These are phyloP conservation scores for Phortica okadai DNA, from an alignment of 2,888 invertebrate genomes.

Conservation along the genomic window DNA sequence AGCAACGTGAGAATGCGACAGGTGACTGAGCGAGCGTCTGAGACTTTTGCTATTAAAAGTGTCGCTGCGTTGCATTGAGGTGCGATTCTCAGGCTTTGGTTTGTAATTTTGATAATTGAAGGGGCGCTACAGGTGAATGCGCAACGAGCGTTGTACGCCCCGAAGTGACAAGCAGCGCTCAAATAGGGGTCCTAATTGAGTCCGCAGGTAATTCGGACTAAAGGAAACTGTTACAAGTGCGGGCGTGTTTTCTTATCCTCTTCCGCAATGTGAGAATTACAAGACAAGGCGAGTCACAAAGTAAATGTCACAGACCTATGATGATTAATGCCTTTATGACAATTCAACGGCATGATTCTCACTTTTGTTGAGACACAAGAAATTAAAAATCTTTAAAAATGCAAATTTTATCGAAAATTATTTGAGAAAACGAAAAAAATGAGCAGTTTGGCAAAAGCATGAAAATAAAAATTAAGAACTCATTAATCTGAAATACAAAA, in stretches of 20 bases:
- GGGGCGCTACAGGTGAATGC: slow-evolving; percentile 60
- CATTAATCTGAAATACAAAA: slow-evolving; percentile 51
- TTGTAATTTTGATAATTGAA: slow-evolving; percentile 21
- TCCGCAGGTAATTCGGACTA: not conserved
- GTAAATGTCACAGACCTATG: not conserved
- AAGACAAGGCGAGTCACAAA: not conserved
- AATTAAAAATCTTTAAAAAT: slow-evolving; percentile 18
- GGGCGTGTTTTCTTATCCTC: not conserved
- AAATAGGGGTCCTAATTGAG: slow-evolving; percentile 37
- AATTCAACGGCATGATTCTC: slow-evolving; percentile 40
- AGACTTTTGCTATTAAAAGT: slow-evolving; percentile 50
- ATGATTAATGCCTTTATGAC: slow-evolving; percentile 37
- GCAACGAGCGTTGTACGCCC: slow-evolving; percentile 2
- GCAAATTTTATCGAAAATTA: slow-evolving; percentile 17
- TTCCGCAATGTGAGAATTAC: not conserved
- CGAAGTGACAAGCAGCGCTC: slow-evolving; percentile 18
- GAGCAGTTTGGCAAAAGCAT: slow-evolving; percentile 9
- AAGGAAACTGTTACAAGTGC: not conserved
- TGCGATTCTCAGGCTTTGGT: not conserved
- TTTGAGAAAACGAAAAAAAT: not conserved
- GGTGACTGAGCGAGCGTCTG: slow-evolving; percentile 13
- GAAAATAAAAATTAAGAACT: slow-evolving; percentile 47
- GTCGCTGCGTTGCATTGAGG: slow-evolving; percentile 57
- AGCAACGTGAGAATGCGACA: slow-evolving; percentile 60
- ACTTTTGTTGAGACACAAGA: slow-evolving; percentile 12